Evolutionary conservation across 2,888 invertebrate genomes (phyloP).

Genomic region (Drosophila prostipennis): DNA sequence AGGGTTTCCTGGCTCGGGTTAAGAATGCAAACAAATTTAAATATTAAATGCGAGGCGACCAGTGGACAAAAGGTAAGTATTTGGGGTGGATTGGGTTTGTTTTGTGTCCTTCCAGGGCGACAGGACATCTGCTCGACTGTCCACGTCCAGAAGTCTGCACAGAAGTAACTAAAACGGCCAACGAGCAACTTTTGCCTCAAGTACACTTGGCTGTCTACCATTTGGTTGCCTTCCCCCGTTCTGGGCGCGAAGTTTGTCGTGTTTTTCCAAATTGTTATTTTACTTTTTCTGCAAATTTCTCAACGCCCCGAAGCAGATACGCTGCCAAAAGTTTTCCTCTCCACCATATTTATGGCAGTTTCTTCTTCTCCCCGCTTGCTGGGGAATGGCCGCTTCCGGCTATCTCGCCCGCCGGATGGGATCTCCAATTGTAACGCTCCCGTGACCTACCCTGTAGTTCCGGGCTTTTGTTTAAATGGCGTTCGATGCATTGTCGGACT

Average conservation of each 20-base stretch:
- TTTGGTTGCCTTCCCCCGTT: slow-evolving; percentile 51
- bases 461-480: slow-evolving; percentile 97
- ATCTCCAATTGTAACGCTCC: slow-evolving; percentile 86
- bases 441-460: slow-evolving; percentile 99
- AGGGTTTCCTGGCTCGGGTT: slow-evolving; percentile 37
- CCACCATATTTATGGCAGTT: slow-evolving; percentile 69
- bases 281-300: slow-evolving; percentile 63
- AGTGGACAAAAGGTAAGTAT: slow-evolving; percentile 32
- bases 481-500: slow-evolving; percentile 59
- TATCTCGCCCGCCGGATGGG: slow-evolving; percentile 21
- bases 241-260: slow-evolving; percentile 53
- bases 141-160: slow-evolving; percentile 24
- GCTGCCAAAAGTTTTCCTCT: slow-evolving; percentile 56
- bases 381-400: slow-evolving; percentile 38
- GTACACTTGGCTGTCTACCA: slow-evolving; percentile 59
- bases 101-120: slow-evolving; percentile 36
- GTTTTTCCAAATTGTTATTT: slow-evolving; percentile 75
- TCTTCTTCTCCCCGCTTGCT: slow-evolving; percentile 21
- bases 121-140: slow-evolving; percentile 49
- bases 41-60: slow-evolving; percentile 69
- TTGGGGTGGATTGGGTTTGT: slow-evolving; percentile 2
- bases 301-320: slow-evolving; percentile 63
- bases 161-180: slow-evolving; percentile 34
- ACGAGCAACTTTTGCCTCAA: slow-evolving; percentile 54
- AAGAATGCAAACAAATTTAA: slow-evolving; percentile 76